phyloP scores from a whole-genome alignment of 2,888 invertebrate species.

The Platynereis dumerilii region DNA sequence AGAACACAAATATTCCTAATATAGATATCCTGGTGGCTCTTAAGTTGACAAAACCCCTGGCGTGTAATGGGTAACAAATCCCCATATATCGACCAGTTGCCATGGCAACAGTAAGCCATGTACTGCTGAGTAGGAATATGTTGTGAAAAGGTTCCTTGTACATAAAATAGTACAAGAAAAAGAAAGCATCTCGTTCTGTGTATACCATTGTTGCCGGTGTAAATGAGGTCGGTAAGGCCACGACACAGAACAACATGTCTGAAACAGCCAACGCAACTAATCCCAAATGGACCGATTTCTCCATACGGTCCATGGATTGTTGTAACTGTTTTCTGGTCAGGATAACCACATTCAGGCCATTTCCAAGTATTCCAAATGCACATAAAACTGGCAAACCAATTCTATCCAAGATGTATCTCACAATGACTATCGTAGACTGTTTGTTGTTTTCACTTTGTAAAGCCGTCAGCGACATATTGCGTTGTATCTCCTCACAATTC shows the following conservation, averaged over 20 bases:
- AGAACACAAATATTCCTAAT: conserved; percentile 71
- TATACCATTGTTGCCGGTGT: conserved; percentile 64
- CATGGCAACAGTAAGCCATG: conserved; percentile 77
- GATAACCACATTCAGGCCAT: conserved; percentile 79
- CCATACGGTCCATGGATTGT: conserved; percentile 71
- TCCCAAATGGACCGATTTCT: conserved; percentile 81
- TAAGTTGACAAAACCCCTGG: conserved; percentile 71
- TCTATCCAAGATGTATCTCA: conserved; percentile 25
- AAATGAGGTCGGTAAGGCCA: conserved; percentile 68
- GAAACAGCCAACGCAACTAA: conserved; percentile 77
- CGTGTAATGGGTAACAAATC: conserved; percentile 75
- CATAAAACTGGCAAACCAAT: conserved; percentile 75
- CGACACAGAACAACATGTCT: conserved; percentile 69
- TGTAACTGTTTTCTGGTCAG: conserved; percentile 69
- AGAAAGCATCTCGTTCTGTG: conserved; percentile 64
- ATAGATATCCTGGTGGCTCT: conserved; percentile 70
- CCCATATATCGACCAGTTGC: conserved; percentile 78
- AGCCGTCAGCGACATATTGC: conserved; percentile 13
- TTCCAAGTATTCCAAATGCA: conserved; percentile 77
- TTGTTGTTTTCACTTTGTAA: not conserved
- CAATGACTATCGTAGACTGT: not conserved
- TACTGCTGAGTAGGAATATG: conserved; percentile 71
- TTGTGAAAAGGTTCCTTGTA: conserved; percentile 55
- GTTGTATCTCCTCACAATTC: conserved; percentile 24
- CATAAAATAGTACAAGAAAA: conserved; percentile 49